phyloP scores from a whole-genome alignment of 2,888 invertebrate species.

The Sminthurides aquaticus region DNA sequence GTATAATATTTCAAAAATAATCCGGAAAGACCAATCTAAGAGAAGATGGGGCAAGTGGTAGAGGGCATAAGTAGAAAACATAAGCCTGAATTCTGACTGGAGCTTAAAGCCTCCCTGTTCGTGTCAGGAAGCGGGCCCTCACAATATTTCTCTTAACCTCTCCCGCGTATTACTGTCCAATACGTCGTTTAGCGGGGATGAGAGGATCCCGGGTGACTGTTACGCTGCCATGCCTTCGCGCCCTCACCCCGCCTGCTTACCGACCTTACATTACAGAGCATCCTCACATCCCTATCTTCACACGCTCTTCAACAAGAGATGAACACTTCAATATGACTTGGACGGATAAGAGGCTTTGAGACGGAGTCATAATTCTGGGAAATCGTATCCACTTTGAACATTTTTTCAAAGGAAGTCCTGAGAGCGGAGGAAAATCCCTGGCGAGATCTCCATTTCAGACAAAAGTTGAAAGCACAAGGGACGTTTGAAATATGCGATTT shows the following conservation, averaged over 20 bases:
- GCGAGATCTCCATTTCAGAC: neutral
- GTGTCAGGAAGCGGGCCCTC: neutral
- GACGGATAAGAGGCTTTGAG: conserved; percentile 31
- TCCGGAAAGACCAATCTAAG: neutral
- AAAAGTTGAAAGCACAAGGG: neutral
- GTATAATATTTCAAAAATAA: neutral
- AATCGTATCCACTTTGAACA: neutral
- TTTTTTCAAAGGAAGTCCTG: neutral
- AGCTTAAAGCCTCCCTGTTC: neutral
- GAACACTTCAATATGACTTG: conserved; percentile 34
- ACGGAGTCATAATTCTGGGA: neutral
- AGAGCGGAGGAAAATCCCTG: neutral
- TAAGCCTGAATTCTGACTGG: neutral
- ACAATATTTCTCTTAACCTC: neutral
- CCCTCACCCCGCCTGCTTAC: neutral
- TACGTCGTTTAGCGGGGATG: neutral
- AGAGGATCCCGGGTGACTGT: no score
- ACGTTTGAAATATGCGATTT: neutral
- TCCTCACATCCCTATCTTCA: neutral
- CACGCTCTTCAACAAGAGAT: conserved; percentile 7
- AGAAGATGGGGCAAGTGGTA: neutral
- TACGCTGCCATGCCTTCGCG: no score
- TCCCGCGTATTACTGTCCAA: neutral
- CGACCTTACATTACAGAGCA: neutral
- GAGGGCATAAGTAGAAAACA: neutral